These are phyloP conservation scores for Onychostoma macrolepis DNA, from an alignment of 2,113 vertebrate species.

Conservation along the genomic window DNA sequence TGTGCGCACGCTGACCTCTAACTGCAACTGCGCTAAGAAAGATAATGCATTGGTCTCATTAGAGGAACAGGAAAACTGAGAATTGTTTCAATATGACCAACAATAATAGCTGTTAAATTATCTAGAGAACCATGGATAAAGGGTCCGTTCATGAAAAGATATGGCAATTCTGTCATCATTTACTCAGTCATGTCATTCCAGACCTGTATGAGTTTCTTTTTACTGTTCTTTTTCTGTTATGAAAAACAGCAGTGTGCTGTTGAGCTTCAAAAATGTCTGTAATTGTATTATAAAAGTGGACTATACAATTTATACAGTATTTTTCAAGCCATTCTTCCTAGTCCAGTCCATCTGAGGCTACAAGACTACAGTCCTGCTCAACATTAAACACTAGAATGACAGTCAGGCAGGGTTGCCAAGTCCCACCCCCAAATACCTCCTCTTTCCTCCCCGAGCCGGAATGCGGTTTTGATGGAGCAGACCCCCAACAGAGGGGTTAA, in stretches of 20 bases:
- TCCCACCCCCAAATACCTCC: too few relatives aligned
- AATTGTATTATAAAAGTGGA: not conserved
- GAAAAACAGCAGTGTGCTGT: not conserved
- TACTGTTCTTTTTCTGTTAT: not conserved
- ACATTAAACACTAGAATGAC: too few relatives aligned
- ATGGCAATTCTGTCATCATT: not conserved
- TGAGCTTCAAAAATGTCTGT: not conserved
- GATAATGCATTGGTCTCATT: constrained; percentile 50
- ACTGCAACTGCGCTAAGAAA: constrained; percentile 37
- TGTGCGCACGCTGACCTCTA: constrained; percentile 50
- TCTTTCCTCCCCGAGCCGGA: too few relatives aligned
- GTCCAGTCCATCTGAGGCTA: too few relatives aligned
- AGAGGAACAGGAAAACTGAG: constrained; percentile 17
- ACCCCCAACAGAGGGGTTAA: too few relatives aligned
- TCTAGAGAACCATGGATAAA: not conserved
- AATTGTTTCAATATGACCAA: constrained; percentile 26
- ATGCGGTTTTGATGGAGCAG: too few relatives aligned
- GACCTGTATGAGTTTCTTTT: not conserved
- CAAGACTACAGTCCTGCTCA: too few relatives aligned
- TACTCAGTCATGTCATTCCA: not conserved
- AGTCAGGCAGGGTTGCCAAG: too few relatives aligned
- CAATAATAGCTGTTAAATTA: constrained; percentile 13
- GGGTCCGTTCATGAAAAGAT: not conserved
- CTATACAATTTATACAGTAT: not conserved
- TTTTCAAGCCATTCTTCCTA: not conserved